Evolutionary conservation across 1,140 invertebrate species (phyloP), one percentile per base, ranked within the genome.

Genomic region (Scaptodrosophila lebanonensis): DNA sequence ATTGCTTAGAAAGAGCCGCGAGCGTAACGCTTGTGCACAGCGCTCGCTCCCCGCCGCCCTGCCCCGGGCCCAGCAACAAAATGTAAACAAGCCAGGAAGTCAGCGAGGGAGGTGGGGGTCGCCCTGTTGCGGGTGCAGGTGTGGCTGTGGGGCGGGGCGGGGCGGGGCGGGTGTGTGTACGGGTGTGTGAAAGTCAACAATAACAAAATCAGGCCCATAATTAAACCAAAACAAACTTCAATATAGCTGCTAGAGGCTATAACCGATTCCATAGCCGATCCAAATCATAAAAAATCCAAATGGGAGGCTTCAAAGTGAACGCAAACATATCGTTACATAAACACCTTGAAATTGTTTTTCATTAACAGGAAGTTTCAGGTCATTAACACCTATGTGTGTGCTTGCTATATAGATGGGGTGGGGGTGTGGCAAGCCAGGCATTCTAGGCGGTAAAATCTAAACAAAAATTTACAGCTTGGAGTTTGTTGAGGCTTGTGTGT

Each of bases 301-400:
- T 4, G 22, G 22, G 8, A 25, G 36, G 40, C 40, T 48, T 22
- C 32, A 45, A 62, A 62, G 61, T 51, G 32, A 51, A 40, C 15
- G 45, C 49, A 40, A 49, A 36, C 25, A 22, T 22, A 27, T 30
- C 29, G 40, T 39, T 13, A 29, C 18, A 16, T 47, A 45, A 64
- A 68, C 54, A 63, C 60, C 60, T 63, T 63, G 60, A 58, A 50
- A 45, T 13, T 48, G 11, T 33, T 66, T 66, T 77, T 77, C 73
- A 77, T 77, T 77, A 82, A 73, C 75, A 82, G 64, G 65, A 73
- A 79, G 47, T 17, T 48, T 30, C 36, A 8, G 40, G 60, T 65
- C 61, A 82, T 77, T 77, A 77, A 77, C 73, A 79, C 54, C 44
- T 54, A n/a, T n/a, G n/a, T n/a, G n/a, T n/a, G n/a, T n/a, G n/a